Conservation (phyloP, 2,888 invertebrate species). For the Temnothorax rugatulus region DNA sequence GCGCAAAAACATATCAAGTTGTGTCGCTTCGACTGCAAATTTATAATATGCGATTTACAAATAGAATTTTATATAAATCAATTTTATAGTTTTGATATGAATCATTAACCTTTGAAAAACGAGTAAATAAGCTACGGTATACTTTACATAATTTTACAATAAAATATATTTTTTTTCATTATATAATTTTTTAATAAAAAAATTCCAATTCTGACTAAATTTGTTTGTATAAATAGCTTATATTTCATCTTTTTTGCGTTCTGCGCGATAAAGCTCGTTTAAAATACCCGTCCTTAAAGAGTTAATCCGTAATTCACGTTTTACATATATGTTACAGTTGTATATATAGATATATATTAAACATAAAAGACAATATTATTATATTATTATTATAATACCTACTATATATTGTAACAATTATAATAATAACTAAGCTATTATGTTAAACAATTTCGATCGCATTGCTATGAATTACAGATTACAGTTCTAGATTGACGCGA, state of each 20-base stretch:
- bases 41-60: not conserved
- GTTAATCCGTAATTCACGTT: not conserved
- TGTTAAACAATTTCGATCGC: not conserved
- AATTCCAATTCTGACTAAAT: no score
- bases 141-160: no score
- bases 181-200: no score
- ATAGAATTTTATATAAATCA: not conserved
- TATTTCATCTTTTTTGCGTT: no score
- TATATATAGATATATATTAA: not conserved
- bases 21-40: not conserved
- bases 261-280: no score
- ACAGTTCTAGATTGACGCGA: constrained; percentile 31
- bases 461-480: constrained; percentile 25
- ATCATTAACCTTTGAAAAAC: not conserved
- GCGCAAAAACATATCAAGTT: not conserved
- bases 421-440: not conserved
- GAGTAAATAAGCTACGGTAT: no score
- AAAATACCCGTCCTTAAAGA: no score
- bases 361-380: not conserved
- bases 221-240: no score
- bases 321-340: not conserved
- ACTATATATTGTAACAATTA: not conserved
- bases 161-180: no score
- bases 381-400: not conserved
- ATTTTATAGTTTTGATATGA: not conserved